phyloP scores from a whole-genome alignment of 2,888 invertebrate genomes.

The Emmelina monodactyla region DNA sequence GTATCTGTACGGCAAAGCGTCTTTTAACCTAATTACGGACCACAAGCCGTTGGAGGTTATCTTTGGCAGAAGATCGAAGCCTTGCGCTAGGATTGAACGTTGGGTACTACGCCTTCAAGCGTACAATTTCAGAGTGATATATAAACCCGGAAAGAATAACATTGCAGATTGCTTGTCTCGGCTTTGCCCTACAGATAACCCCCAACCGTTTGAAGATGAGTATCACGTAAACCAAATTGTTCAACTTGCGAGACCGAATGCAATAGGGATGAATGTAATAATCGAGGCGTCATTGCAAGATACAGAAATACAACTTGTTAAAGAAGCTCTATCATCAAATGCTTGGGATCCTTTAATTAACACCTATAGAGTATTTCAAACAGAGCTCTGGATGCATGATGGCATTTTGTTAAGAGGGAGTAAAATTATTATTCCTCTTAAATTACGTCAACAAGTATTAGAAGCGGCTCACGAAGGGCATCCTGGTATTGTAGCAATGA shows the following conservation, averaged over 20 bases:
- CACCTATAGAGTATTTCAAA: too few relatives aligned
- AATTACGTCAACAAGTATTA: too few relatives aligned
- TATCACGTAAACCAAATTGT: constrained; percentile 1
- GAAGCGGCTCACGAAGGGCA: too few relatives aligned
- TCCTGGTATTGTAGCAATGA: too few relatives aligned
- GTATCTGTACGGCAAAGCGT: constrained; percentile 3
- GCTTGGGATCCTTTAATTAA: too few relatives aligned
- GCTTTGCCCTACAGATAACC: background rate
- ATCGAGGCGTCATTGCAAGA: background rate
- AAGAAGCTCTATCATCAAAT: too few relatives aligned
- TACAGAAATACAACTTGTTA: too few relatives aligned
- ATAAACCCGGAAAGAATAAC: constrained; percentile 6
- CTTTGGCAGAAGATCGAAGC: constrained; percentile 4
- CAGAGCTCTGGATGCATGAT: too few relatives aligned
- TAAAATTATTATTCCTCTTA: too few relatives aligned
- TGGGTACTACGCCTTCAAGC: background rate
- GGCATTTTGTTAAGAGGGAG: too few relatives aligned
- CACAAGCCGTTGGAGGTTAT: constrained; percentile 1
- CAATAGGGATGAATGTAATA: background rate
- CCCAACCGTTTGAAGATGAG: background rate
- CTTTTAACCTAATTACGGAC: constrained; percentile 11
- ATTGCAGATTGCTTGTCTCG: background rate
- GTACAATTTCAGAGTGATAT: constrained; percentile 1
- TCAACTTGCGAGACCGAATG: background rate
- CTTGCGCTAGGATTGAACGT: background rate